Base-by-base conservation (phyloP, 2,797 vertebrate species). In the Anolis apletophallus region DNA sequence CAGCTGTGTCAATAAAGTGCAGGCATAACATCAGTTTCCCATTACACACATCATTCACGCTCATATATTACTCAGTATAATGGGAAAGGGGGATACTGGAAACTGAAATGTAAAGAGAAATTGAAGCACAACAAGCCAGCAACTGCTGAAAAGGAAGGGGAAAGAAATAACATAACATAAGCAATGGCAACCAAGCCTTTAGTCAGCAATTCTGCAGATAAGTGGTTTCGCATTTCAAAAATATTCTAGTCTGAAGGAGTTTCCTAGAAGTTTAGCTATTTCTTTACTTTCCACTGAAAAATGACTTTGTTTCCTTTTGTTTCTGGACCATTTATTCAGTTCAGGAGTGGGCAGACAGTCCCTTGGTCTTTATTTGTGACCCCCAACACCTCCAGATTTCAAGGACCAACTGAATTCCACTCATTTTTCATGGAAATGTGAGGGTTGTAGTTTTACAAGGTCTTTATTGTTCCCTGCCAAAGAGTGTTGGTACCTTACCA, bases 101-200 rank as follows among this genome's bases (percentile, higher is more conserved):
- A 94, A 91, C 89, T 94, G 90, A 94, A 95, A 96, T 91, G 89
- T 94, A 94, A 95, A 93, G 91, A 94, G 90, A 95, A 95, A 96
- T 94, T 95, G 94, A 95, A 95, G 93, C 87, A 87, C 85, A 92
- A 93, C 86, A 77, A 87, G 61, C 32, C 3, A 93, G 88, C 26
- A 92, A 87, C 88, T 94, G 88, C 90, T 89, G 93, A 93, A 89
- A 85, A 88, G 36, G 23, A 61, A 34, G 5, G 55, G 67, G 52
- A 17, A 90, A 93, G 84, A 88, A 93, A 82, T 54, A 83, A 73
- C 19, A 40, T 36, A 59, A 69, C 73, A 61, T 61, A 74, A 50
- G 75, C 52, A 40, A 7, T 23, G 26, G 34, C 52, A 50, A 79
- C 26, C 75, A 72, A 71, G 52, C 67, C 67, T 59, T 85, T 88